phyloP scores from a whole-genome alignment of 37 sponge, comb jelly and placozoan species.

The Diacarnus erythraeanus region DNA sequence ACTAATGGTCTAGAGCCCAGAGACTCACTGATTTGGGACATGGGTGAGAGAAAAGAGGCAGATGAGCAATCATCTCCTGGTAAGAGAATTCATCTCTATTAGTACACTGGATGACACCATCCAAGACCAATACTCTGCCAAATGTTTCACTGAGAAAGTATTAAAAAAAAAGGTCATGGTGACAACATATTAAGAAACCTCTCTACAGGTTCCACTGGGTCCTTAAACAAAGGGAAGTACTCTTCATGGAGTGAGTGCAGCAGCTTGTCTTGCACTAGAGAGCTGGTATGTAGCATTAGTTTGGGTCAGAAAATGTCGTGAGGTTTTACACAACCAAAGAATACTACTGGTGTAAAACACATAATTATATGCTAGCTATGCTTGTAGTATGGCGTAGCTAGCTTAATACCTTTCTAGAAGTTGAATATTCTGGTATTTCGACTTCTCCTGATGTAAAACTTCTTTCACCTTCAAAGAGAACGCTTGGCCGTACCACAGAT shows the following conservation, averaged over 20 bases:
- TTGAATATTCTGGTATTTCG: slow-evolving; percentile 64
- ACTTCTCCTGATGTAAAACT: slow-evolving; percentile 48
- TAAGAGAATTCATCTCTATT: slow-evolving; percentile 86
- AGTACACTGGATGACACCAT: slow-evolving; percentile 89
- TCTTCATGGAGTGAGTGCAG: no score
- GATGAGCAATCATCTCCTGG: slow-evolving; percentile 85
- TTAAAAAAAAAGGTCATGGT: neutral
- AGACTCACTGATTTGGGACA: slow-evolving; percentile 66
- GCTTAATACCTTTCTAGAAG: slow-evolving; percentile 79
- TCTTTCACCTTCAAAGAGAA: slow-evolving; percentile 59
- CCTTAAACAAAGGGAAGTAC: no score
- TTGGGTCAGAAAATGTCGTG: no score
- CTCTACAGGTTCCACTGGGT: no score
- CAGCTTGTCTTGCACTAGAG: no score
- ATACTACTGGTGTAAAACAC: no score
- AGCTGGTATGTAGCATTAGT: no score
- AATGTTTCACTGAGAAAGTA: slow-evolving; percentile 57
- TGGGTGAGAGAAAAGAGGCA: slow-evolving; percentile 84
- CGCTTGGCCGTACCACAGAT: slow-evolving; percentile 74
- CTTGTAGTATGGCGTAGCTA: no score
- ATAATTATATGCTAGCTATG: no score
- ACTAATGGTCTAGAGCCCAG: no score
- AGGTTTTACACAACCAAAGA: no score
- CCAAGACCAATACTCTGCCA: slow-evolving; percentile 84
- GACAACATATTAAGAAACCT: no score